Conservation (phyloP, 2,888 invertebrate genomes). For the Ichneumoninae sp. region DNA sequence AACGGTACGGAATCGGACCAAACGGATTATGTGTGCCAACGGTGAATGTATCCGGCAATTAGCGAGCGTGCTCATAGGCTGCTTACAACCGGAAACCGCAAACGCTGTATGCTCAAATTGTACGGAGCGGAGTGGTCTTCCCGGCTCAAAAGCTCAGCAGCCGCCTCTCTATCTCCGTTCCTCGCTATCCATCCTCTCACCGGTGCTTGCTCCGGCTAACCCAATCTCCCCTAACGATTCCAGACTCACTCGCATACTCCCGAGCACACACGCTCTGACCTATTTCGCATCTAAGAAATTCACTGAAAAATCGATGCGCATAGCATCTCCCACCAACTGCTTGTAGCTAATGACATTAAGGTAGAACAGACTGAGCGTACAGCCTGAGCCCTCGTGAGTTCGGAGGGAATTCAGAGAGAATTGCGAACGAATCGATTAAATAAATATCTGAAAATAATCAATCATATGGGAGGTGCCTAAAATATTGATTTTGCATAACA, state of each 20-base stretch:
- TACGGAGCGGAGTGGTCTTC: not conserved
- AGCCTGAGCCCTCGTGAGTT: too few relatives aligned
- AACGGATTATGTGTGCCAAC: not conserved
- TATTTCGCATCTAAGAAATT: not conserved
- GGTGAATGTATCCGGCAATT: constrained; percentile 19
- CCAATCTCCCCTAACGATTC: constrained; percentile 12
- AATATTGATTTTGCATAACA: too few relatives aligned
- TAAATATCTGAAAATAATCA: too few relatives aligned
- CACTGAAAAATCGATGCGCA: not conserved
- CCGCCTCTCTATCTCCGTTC: not conserved
- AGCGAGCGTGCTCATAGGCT: constrained; percentile 16
- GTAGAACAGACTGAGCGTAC: too few relatives aligned
- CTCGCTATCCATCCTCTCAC: not conserved
- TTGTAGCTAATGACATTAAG: not conserved
- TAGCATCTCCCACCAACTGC: not conserved
- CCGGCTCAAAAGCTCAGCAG: constrained; percentile 14
- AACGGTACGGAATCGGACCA: not conserved
- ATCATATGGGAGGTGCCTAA: too few relatives aligned
- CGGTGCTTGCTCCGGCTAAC: constrained; percentile 2
- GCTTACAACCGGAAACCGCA: not conserved
- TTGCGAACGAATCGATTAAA: too few relatives aligned
- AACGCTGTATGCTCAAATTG: not conserved
- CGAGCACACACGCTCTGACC: not conserved
- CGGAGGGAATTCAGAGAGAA: too few relatives aligned
- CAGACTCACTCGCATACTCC: constrained; percentile 1